Percentiles rank a stretch among this genome's conserved stretches.
These are phyloP conservation scores for Notarius lentiginosus DNA, from an alignment of 2,113 vertebrate genomes.

Conservation along the genomic window DNA sequence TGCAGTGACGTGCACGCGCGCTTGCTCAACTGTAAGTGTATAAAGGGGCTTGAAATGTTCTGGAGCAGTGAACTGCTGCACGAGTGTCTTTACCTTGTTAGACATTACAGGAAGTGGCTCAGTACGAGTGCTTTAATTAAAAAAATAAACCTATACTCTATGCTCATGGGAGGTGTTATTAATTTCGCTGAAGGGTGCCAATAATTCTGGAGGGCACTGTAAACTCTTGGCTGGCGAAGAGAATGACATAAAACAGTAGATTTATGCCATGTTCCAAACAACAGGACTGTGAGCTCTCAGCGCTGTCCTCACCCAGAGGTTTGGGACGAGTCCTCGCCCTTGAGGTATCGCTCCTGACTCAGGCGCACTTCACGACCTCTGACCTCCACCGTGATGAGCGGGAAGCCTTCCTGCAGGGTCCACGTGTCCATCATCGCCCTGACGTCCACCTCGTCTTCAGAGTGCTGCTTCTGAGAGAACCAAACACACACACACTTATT, in stretches of 20 bases:
- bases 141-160: neutral
- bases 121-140: too few species aligned
- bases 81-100: too few species aligned
- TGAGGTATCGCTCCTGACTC: constrained; percentile 81
- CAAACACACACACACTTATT: neutral
- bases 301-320: constrained; percentile 71
- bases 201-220: neutral
- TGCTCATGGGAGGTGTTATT: neutral
- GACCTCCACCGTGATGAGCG: constrained; percentile 80
- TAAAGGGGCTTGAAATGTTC: too few species aligned
- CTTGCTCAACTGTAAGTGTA: too few species aligned
- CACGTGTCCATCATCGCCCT: constrained; percentile 86
- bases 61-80: too few species aligned
- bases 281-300: neutral
- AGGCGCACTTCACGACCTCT: constrained; percentile 77
- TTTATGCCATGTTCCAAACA: too few species aligned
- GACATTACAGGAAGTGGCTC: neutral
- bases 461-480: constrained; percentile 74
- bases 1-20: neutral
- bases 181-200: neutral
- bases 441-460: constrained; percentile 74
- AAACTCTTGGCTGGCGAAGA: neutral
- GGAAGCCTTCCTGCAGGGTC: constrained; percentile 90
- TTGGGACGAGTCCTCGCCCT: constrained; percentile 61
- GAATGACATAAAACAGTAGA: neutral